phyloP scores from a whole-genome alignment of 2,888 invertebrate genomes.

The Volucella bombylans region DNA sequence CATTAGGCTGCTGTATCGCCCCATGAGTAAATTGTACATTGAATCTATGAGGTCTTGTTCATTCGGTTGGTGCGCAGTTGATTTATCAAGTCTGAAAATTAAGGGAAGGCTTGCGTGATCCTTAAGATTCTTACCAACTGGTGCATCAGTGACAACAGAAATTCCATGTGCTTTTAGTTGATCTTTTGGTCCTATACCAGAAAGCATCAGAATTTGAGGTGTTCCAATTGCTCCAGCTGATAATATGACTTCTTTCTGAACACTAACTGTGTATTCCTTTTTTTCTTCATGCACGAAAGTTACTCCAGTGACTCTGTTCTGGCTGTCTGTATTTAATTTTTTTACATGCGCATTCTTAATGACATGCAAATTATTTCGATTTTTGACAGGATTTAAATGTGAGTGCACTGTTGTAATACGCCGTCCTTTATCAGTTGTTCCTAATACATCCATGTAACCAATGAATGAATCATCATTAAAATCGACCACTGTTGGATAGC shows the following conservation, averaged over 20 bases:
- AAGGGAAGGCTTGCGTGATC: conserved; percentile 88
- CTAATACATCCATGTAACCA: conserved; percentile 93
- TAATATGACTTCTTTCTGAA: conserved; percentile 91
- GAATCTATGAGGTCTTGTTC: conserved; percentile 81
- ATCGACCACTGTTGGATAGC: conserved; percentile 89
- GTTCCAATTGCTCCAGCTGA: conserved; percentile 95
- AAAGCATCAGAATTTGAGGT: conserved; percentile 95
- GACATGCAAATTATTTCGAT: conserved; percentile 85
- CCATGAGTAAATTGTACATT: conserved; percentile 83
- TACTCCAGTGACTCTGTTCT: conserved; percentile 84
- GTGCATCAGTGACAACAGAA: conserved; percentile 78
- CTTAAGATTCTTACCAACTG: conserved; percentile 90
- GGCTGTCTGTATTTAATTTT: conserved; percentile 84
- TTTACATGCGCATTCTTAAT: conserved; percentile 85
- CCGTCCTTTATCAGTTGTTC: conserved; percentile 91
- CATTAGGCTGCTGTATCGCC: conserved; percentile 83
- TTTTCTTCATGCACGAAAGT: conserved; percentile 83
- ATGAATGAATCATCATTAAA: conserved; percentile 92
- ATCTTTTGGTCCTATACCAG: conserved; percentile 84
- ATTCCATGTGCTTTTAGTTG: conserved; percentile 78
- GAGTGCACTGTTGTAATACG: conserved; percentile 91
- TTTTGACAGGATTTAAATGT: conserved; percentile 84
- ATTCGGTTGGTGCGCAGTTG: conserved; percentile 79
- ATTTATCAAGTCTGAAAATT: conserved; percentile 83
- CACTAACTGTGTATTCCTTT: conserved; percentile 82